A percentile compares a stretch with the other conserved stretches of the same genome.
Evolutionary conservation across 2,797 vertebrate species (phyloP).

Genomic region (Xerus rutilus): DNA sequence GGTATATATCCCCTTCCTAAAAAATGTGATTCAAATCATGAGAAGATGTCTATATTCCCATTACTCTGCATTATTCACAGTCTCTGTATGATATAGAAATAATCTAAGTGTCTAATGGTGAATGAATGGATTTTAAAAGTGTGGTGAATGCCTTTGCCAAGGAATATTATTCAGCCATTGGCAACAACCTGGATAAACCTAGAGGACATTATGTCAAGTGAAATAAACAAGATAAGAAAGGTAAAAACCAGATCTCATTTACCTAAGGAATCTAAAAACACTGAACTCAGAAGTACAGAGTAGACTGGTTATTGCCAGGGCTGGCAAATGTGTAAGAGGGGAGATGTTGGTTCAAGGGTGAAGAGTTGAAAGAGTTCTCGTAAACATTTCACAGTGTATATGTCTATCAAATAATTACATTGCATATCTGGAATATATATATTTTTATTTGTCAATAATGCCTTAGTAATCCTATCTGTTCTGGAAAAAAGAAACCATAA

Average conservation of each 20-base stretch:
- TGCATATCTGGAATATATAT: not conserved
- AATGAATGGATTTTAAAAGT: not conserved
- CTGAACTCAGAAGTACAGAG: not conserved
- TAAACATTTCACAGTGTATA: not conserved
- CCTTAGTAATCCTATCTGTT: not conserved
- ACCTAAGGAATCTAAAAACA: not conserved
- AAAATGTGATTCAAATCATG: not conserved
- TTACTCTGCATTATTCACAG: not conserved
- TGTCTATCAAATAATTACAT: not conserved
- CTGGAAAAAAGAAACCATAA: not conserved
- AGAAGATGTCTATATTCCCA: not conserved
- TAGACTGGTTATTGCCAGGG: not conserved
- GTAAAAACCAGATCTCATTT: not conserved
- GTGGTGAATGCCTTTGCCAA: not conserved
- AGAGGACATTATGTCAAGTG: not conserved
- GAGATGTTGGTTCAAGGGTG: not conserved
- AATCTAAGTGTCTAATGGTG: not conserved
- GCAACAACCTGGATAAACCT: not conserved
- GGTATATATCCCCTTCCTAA: not conserved
- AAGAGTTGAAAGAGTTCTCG: not conserved
- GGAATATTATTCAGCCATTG: not conserved
- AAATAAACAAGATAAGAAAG: not conserved
- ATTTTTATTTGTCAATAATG: not conserved
- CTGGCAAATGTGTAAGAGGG: not conserved
- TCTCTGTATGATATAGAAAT: not conserved